Conservation (phyloP, 2,888 invertebrate species). For the Sinohyriopsis cumingii region DNA sequence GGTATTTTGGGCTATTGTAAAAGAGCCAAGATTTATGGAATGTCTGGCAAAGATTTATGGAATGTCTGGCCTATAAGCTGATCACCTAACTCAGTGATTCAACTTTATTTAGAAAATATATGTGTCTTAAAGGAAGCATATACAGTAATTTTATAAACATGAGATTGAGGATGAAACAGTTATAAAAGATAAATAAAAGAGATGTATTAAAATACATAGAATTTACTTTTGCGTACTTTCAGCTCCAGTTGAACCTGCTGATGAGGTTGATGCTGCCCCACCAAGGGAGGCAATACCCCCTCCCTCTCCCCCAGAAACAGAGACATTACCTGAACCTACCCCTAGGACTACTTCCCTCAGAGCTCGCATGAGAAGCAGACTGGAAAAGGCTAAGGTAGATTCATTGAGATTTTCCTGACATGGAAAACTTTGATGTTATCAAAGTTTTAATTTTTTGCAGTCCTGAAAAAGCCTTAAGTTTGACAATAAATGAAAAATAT, state of each 20-base stretch:
- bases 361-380: conserved; percentile 48
- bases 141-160: too few species aligned
- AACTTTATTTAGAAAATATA: too few species aligned
- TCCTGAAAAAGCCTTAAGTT: neutral
- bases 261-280: conserved; percentile 16
- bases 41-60: too few species aligned
- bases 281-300: conserved; percentile 19
- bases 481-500: neutral
- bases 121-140: too few species aligned
- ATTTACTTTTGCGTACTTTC: conserved; percentile 5
- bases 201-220: neutral
- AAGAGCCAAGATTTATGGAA: too few species aligned
- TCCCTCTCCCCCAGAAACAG: conserved; percentile 11
- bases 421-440: neutral
- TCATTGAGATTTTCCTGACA: neutral
- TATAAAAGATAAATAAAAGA: too few species aligned
- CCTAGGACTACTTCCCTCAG: conserved; percentile 46
- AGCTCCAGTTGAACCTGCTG: conserved; percentile 18
- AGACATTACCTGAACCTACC: conserved; percentile 15
- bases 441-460: neutral
- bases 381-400: conserved; percentile 58
- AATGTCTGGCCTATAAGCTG: too few species aligned
- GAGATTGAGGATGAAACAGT: too few species aligned
- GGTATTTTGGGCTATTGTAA: too few species aligned
- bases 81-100: too few species aligned